Conservation (phyloP, 2,797 vertebrate genomes). For the Rhynchotus rufescens region DNA sequence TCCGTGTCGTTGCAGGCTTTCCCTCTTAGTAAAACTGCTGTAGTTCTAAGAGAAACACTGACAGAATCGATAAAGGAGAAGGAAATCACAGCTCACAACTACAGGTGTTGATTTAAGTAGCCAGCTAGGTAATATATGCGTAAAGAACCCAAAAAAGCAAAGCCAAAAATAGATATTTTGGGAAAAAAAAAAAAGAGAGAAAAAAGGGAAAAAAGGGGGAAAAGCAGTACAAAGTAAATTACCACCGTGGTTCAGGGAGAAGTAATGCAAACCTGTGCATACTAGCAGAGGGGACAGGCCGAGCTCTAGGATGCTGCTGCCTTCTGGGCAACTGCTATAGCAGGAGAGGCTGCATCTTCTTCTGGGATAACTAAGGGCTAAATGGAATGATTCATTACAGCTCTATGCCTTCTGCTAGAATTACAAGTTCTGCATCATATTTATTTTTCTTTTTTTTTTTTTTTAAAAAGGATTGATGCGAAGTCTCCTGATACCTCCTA, state of each 20-base stretch:
- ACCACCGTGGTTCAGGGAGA: neutral
- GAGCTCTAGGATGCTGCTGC: neutral
- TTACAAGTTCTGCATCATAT: neutral
- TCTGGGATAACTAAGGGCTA: neutral
- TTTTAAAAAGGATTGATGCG: neutral
- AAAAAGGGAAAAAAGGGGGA: neutral
- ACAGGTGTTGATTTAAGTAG: slow-evolving; percentile 28
- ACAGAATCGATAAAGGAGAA: slow-evolving; percentile 10
- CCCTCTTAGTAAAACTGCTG: slow-evolving; percentile 15
- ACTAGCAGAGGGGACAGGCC: neutral
- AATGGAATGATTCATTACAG: neutral
- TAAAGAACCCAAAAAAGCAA: neutral
- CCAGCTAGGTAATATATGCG: neutral
- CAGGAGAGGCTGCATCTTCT: neutral
- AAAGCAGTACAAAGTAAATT: neutral
- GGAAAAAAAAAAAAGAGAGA: neutral
- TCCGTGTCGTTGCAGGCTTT: neutral
- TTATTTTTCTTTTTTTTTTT: neutral
- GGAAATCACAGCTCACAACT: slow-evolving; percentile 13
- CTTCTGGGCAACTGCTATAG: neutral
- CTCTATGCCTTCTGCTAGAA: neutral
- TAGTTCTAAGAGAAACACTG: slow-evolving; percentile 23
- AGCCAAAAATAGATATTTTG: neutral
- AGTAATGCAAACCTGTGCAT: neutral
- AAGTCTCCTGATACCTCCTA: neutral